These are phyloP conservation scores for Cygnus buccinator DNA, from an alignment of 2,113 vertebrate species.

Conservation along the genomic window DNA sequence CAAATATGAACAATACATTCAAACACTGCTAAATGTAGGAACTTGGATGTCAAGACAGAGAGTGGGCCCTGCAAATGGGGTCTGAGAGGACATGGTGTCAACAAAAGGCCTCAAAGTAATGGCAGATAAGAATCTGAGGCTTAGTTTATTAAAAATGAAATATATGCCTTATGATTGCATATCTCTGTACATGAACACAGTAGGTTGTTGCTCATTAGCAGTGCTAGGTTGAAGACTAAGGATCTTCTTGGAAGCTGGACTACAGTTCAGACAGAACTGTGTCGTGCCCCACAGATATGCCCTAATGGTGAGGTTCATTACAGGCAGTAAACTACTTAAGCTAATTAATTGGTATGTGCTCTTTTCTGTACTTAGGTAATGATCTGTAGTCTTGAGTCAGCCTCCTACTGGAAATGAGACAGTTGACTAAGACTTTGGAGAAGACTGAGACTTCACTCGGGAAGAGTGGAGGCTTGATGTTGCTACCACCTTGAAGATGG, in stretches of 20 bases:
- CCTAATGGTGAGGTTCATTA: background rate
- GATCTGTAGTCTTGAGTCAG: background rate
- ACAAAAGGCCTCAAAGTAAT: background rate
- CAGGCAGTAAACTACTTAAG: background rate
- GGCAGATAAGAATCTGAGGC: background rate
- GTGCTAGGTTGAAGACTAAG: accelerated
- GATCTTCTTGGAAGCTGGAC: background rate
- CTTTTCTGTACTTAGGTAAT: background rate
- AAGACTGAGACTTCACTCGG: background rate
- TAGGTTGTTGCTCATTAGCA: background rate
- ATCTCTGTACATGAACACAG: background rate
- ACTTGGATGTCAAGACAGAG: background rate
- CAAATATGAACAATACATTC: background rate
- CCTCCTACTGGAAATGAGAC: background rate
- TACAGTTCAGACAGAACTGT: background rate
- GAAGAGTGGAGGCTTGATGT: background rate
- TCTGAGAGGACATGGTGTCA: background rate
- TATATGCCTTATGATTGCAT: background rate
- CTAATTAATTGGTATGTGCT: background rate
- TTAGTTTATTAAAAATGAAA: background rate
- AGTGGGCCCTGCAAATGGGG: background rate
- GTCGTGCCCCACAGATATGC: background rate
- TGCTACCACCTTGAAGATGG: background rate
- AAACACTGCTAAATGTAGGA: background rate
- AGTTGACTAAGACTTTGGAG: background rate